phyloP scores from a whole-genome alignment of 92 coral and sea anemone genomes.

The Heliopora coerulea region DNA sequence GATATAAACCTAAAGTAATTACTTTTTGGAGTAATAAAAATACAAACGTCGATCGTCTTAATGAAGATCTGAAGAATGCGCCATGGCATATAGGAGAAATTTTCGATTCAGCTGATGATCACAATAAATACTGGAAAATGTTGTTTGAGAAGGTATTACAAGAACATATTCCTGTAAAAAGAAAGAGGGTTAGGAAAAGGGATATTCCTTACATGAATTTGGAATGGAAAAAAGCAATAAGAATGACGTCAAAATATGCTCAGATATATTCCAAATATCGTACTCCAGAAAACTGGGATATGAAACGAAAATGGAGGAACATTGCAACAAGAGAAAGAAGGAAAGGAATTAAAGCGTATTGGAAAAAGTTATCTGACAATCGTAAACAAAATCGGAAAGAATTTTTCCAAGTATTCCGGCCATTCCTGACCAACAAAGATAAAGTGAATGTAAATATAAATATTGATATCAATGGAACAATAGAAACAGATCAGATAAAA shows the following conservation, averaged over 20 bases:
- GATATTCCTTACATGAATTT: not conserved
- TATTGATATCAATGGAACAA: constrained; percentile 15
- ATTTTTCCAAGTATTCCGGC: constrained; percentile 49
- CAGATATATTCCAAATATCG: constrained; percentile 34
- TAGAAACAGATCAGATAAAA: constrained; percentile 34
- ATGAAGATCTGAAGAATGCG: not conserved
- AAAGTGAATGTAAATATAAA: constrained; percentile 21
- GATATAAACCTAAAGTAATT: constrained; percentile 18
- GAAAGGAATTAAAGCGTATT: constrained; percentile 40
- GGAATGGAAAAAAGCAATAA: not conserved
- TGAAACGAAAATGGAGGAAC: constrained; percentile 45
- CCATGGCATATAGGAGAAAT: not conserved
- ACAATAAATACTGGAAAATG: not conserved
- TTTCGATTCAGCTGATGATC: not conserved
- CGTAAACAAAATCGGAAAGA: constrained; percentile 38
- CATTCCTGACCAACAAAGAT: constrained; percentile 39
- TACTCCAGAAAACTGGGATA: constrained; percentile 48
- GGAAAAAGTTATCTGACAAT: constrained; percentile 43
- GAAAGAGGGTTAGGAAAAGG: constrained; percentile 1
- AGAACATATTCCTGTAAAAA: constrained; percentile 47
- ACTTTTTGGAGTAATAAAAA: constrained; percentile 15
- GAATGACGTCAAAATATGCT: constrained; percentile 41
- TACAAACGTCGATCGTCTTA: not conserved
- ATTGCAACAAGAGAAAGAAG: constrained; percentile 52
- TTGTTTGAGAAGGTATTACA: not conserved